Base-by-base conservation (phyloP, 2,113 vertebrate species). In the Aphyosemion australe region DNA sequence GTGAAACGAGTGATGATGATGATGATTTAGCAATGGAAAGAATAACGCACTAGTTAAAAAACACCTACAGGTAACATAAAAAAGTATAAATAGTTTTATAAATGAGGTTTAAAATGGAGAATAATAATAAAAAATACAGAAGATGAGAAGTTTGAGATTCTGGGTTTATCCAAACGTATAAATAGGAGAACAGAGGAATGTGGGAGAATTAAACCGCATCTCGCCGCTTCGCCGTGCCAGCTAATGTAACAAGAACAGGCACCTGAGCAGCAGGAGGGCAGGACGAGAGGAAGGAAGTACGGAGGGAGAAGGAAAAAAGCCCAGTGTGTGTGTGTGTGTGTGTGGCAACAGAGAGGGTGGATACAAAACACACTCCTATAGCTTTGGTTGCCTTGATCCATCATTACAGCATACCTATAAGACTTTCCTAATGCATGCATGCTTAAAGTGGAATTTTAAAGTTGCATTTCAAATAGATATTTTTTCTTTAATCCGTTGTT, bases 201-300 rank as follows among this genome's bases (percentile, higher is more conserved):
- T 57, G 42, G 53, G 54, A 52, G 42, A 76, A 70, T 21, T 71
- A 76, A 64, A 77, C 12, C 81, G 78, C 59, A 50, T 32, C 64
- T 19, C 70, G 18, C 32, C 3, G 31, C 57, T 45, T 41, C 0
- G 1, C 46, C n/a, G 26, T 76, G 76, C 80, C 78, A 74, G 56
- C 16, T n/a, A 71, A 65, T 68, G 70, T 73, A 78, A 73, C 53
- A 62, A 52, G 62, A 83, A 70, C 67, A 76, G 79, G 61, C 80
- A 88, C 69, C 84, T 87, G 63, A 84, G 61, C 71, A 65, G 74
- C 51, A 20, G 74, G 80, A 74, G 69, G 80, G 32, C 62, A 3
- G 61, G 77, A 63, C 59, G 66, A 62, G 65, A 74, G 72, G 80
- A 75, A 61, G 65, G 77, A 81, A 80, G 60, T 12, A 9, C 54